Conservation (phyloP, 2,797 vertebrate genomes). For the Remorina albescens region DNA sequence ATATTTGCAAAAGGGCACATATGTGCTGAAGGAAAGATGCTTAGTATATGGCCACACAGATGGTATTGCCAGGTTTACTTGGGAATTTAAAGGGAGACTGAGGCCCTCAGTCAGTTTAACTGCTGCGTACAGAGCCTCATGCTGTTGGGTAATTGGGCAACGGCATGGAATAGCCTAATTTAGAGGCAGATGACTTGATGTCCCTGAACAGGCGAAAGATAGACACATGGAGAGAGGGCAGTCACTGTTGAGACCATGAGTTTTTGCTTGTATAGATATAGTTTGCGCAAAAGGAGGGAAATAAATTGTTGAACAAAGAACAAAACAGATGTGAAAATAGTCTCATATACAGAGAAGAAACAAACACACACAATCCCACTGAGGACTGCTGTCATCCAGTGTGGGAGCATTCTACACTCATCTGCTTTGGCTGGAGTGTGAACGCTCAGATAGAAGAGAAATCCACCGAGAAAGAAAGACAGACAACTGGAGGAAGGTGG, state of each 20-base stretch:
- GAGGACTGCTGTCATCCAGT: slow-evolving; percentile 47
- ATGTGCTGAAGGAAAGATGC: slow-evolving; percentile 15
- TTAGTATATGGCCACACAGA: slow-evolving; percentile 39
- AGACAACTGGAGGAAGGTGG: not conserved
- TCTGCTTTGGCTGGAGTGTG: slow-evolving; percentile 58
- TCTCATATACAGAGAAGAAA: slow-evolving; percentile 11
- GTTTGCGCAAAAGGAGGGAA: not conserved
- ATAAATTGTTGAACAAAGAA: slow-evolving; percentile 21
- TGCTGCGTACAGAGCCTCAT: slow-evolving; percentile 50
- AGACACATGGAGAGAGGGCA: slow-evolving; percentile 9
- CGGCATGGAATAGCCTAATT: slow-evolving; percentile 72
- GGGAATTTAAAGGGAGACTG: slow-evolving; percentile 53
- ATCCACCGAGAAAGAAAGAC: slow-evolving; percentile 44
- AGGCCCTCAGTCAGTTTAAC: slow-evolving; percentile 48
- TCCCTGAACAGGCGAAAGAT: slow-evolving; percentile 47
- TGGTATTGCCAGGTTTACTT: slow-evolving; percentile 34
- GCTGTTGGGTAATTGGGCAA: slow-evolving; percentile 76
- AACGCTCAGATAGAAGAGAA: slow-evolving; percentile 46
- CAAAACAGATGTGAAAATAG: slow-evolving; percentile 25
- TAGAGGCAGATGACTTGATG: slow-evolving; percentile 65
- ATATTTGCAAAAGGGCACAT: slow-evolving; percentile 17
- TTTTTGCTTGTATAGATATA: slow-evolving; percentile 25
- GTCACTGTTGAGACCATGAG: slow-evolving; percentile 3
- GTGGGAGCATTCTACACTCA: slow-evolving; percentile 53
- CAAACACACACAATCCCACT: slow-evolving; percentile 25